Percentiles rank a stretch among this genome's conserved stretches.
Evolutionary conservation across 2,113 vertebrate genomes (phyloP).

Genomic region (Calypte anna): DNA sequence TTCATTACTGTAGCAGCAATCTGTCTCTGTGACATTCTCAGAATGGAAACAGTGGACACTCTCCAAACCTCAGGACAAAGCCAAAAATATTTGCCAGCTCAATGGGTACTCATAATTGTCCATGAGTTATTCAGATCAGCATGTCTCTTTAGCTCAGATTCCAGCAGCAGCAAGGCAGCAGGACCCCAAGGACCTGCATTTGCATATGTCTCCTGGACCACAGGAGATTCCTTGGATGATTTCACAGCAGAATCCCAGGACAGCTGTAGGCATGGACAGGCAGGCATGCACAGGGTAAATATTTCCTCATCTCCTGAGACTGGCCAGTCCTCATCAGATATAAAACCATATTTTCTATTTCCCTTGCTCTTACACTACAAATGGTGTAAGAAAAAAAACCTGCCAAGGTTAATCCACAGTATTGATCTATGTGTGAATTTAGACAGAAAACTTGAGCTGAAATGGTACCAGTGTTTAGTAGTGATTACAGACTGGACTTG

Average conservation of each 20-base stretch:
- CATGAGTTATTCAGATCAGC: not conserved
- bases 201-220: not conserved
- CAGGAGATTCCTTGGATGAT: not conserved
- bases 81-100: conserved; percentile 30
- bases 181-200: not conserved
- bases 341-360: not conserved
- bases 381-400: not conserved
- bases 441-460: not conserved
- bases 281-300: not conserved
- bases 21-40: conserved; percentile 24
- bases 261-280: not conserved
- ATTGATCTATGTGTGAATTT: not conserved
- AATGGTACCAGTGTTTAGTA: fast-evolving
- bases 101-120: not conserved
- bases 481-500: not conserved
- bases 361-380: not conserved
- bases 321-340: not conserved
- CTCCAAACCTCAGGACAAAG: conserved; percentile 42
- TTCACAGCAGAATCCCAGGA: not conserved
- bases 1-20: conserved; percentile 14
- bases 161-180: not conserved
- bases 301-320: not conserved
- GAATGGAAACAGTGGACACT: conserved; percentile 34
- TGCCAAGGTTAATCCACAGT: not conserved
- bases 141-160: not conserved